Base-by-base conservation (phyloP, 2,797 vertebrate species). In the Pangasius sanitwongsei region DNA sequence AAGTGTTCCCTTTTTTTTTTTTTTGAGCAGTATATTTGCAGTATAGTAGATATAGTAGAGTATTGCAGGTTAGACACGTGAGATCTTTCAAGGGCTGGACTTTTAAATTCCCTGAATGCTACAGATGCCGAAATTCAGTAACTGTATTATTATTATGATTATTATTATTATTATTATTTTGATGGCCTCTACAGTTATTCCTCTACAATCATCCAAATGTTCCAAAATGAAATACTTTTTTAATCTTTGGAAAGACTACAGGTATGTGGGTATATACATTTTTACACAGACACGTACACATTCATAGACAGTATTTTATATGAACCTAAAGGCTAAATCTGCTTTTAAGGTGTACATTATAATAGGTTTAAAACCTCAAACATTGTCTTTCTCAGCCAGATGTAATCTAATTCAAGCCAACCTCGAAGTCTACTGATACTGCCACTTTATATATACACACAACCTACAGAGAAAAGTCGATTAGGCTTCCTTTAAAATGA, bases 401-500 rank as follows among this genome's bases (percentile, higher is more conserved):
- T 93, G 15, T 91, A 93, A 90, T 87, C 90, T 57, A 89, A 89
- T 91, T 86, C 88, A 93, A 92, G 89, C 90, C 93, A 92, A 92
- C 87, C 81, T 89, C 90, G 90, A 92, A 80, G 53, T 88, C 87
- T 80, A 88, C 57, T 28, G 82, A 89, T 91, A 93, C 92, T 88
- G 92, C 92, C 92, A 94, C 91, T 92, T 92, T n/a, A 53, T n/a
- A 84, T n/a, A 84, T 18, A 83, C 37, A 50, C 16, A 95, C 90
- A 95, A 93, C 94, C 94, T 95, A 96, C 95, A 93, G 94, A 95
- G 94, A 95, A 93, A 96, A 93, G 96, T 93, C 94, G 94, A 96
- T 96, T 95, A 93, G 94, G 96, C 96, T 95, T 96, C 94, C 87
- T 92, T 92, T 92, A 94, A 94, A 94, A 90, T 94, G 93, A 95